These are phyloP conservation scores for Phaetusa simplex DNA, from an alignment of 2,113 vertebrate species.

Conservation along the genomic window DNA sequence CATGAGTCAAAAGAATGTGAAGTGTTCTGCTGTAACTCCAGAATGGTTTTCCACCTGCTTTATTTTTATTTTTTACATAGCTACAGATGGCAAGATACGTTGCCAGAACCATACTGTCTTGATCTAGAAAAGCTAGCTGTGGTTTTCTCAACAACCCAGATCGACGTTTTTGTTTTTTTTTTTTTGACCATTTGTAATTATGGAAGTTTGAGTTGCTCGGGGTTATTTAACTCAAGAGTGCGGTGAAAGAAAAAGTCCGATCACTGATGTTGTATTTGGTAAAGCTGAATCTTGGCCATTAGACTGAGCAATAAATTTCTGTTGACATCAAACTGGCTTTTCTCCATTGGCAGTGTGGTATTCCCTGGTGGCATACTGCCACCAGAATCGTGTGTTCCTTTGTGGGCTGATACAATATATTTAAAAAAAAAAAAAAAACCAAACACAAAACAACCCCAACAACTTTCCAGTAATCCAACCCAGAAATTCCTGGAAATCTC, in stretches of 20 bases:
- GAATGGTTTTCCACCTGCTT: neutral
- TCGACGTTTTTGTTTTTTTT: neutral
- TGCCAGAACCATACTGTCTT: neutral
- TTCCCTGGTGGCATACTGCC: neutral
- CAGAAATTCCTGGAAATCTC: neutral
- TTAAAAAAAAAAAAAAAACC: neutral
- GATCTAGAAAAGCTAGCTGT: neutral
- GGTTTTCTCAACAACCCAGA: neutral
- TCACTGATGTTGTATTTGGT: neutral
- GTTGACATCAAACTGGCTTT: neutral
- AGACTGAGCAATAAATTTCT: neutral
- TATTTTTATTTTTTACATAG: neutral
- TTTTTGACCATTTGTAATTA: neutral
- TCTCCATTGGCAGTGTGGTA: neutral
- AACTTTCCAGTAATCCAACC: neutral
- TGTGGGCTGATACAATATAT: neutral
- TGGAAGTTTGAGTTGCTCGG: neutral
- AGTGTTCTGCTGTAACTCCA: neutral
- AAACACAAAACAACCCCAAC: neutral
- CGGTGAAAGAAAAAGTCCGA: neutral
- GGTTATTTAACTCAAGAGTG: neutral
- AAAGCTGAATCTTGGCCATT: neutral
- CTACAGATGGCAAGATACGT: neutral
- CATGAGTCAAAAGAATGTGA: neutral
- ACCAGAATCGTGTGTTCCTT: neutral